These are phyloP conservation scores for Catharus bicknelli DNA, from an alignment of 2,113 vertebrate species.

Conservation along the genomic window DNA sequence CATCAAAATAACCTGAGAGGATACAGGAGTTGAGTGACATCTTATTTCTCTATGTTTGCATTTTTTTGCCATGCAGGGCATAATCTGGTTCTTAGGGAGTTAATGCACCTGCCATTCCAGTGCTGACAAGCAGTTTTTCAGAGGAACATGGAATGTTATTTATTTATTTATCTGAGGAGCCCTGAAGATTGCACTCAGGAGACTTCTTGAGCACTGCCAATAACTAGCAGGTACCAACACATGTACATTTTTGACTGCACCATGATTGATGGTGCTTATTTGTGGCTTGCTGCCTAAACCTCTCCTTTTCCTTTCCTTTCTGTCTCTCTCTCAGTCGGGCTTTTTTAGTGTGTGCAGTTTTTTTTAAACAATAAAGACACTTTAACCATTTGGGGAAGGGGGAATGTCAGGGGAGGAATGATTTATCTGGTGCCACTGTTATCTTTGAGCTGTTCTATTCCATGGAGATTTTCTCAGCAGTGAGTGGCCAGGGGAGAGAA, in stretches of 20 bases:
- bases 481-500: background rate
- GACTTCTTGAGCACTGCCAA: conserved; percentile 82
- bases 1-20: background rate
- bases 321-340: background rate
- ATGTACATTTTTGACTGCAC: conserved; percentile 83
- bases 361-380: conserved; percentile 48
- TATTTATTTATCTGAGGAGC: conserved; percentile 66
- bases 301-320: conserved; percentile 64
- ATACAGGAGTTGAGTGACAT: conserved; percentile 43
- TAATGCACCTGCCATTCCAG: conserved; percentile 89
- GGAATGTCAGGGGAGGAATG: background rate
- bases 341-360: background rate
- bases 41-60: conserved; percentile 65
- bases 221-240: conserved; percentile 81
- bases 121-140: conserved; percentile 91
- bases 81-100: conserved; percentile 87
- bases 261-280: conserved; percentile 93
- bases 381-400: conserved; percentile 2
- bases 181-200: conserved; percentile 69
- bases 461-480: background rate
- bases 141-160: conserved; percentile 59
- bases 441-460: background rate
- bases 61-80: conserved; percentile 75
- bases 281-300: conserved; percentile 83
- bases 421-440: conserved; percentile 19